Conservation (phyloP, 2,113 vertebrate species). For the Lepus timidus region DNA sequence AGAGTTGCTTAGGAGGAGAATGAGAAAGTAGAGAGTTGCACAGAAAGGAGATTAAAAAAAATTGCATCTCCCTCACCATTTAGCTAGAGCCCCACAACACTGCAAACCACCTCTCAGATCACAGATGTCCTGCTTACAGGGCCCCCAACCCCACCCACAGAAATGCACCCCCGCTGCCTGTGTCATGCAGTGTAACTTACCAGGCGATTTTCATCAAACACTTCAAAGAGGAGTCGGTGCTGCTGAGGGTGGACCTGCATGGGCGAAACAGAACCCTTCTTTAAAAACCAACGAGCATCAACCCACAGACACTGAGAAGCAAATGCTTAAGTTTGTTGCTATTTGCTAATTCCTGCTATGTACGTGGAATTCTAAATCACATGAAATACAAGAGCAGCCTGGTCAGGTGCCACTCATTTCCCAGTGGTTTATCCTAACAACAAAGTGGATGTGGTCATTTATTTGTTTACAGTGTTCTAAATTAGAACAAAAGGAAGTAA, state of each 20-base stretch:
- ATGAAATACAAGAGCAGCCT: neutral
- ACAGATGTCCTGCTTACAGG: neutral
- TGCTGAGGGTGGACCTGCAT: constrained; percentile 94
- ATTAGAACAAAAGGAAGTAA: constrained; percentile 44
- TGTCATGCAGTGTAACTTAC: constrained; percentile 87
- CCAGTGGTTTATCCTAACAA: neutral
- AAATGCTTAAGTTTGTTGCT: neutral
- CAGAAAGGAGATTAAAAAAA: neutral
- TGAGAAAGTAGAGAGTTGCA: neutral
- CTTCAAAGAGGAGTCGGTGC: constrained; percentile 96
- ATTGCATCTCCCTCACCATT: neutral
- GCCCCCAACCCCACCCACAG: too few relatives aligned
- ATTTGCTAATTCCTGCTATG: neutral
- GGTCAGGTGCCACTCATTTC: neutral
- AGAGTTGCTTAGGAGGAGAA: neutral
- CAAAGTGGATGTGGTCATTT: neutral
- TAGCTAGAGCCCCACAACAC: neutral
- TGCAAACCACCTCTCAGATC: neutral
- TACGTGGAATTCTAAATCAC: constrained; percentile 15
- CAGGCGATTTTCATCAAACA: constrained; percentile 99
- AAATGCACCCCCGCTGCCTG: neutral
- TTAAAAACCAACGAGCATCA: constrained; percentile 44
- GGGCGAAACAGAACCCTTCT: constrained; percentile 54
- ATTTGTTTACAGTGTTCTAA: constrained; percentile 34
- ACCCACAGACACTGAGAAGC: neutral